Conservation (phyloP, 2,888 invertebrate species). For the Lasioglossum marginatum region DNA sequence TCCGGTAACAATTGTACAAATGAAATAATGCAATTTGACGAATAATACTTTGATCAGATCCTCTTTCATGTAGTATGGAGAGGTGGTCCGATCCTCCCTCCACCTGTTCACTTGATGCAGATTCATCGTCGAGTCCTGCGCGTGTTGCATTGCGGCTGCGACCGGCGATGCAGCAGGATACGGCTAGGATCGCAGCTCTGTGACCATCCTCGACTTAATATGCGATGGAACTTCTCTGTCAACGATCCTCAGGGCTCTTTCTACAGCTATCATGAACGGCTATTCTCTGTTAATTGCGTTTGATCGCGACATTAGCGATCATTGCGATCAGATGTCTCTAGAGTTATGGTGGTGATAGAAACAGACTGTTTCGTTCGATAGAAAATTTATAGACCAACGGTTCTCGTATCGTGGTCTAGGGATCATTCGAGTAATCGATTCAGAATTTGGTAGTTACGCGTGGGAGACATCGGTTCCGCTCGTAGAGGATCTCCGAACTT, state of each 20-base stretch:
- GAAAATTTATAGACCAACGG: neutral
- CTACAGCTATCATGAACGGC: neutral
- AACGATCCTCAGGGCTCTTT: neutral
- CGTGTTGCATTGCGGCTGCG: slow-evolving; percentile 63
- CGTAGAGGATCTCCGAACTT: neutral
- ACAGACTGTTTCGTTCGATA: neutral
- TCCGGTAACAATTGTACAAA: neutral
- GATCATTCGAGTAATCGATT: slow-evolving; percentile 1
- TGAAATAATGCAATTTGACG: neutral
- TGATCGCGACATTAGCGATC: slow-evolving; percentile 9
- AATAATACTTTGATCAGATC: neutral
- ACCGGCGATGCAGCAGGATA: slow-evolving; percentile 40
- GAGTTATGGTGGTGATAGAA: neutral
- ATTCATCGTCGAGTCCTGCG: slow-evolving; percentile 37
- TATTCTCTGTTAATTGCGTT: slow-evolving; percentile 5
- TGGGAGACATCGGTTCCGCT: neutral
- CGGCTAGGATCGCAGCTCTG: slow-evolving; percentile 33
- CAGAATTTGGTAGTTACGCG: neutral
- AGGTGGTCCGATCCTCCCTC: neutral
- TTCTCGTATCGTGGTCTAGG: neutral
- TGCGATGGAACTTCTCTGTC: slow-evolving; percentile 41
- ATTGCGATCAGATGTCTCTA: neutral
- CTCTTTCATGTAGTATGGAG: neutral
- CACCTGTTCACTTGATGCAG: neutral
- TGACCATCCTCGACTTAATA: slow-evolving; percentile 37